Evolutionary conservation across 2,113 vertebrate genomes (phyloP).

Genomic region (Glaucidium brasilianum): DNA sequence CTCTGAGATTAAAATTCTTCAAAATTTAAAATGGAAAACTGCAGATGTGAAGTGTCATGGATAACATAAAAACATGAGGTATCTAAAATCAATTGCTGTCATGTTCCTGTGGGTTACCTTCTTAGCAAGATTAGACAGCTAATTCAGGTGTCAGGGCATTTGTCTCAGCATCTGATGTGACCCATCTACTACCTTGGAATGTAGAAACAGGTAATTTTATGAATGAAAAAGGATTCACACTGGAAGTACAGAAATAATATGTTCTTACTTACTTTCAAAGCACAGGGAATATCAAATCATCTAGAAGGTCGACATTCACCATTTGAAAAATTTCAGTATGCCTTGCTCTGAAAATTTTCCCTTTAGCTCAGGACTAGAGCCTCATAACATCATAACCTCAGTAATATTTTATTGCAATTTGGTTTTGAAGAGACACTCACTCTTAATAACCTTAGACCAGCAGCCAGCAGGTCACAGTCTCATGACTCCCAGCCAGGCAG

Average conservation of each 20-base stretch:
- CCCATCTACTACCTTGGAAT: neutral
- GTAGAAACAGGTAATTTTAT: neutral
- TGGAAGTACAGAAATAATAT: neutral
- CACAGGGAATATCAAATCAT: neutral
- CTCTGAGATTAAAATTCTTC: neutral
- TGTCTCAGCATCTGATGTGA: neutral
- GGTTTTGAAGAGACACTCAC: neutral
- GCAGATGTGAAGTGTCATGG: neutral
- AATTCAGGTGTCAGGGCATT: neutral
- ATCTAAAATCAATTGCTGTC: conserved; percentile 1
- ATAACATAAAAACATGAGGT: neutral
- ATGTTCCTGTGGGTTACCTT: neutral
- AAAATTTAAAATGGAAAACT: neutral
- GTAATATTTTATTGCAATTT: neutral
- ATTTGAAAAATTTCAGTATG: neutral
- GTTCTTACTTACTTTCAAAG: neutral
- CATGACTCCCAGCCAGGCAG: neutral
- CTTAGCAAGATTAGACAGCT: neutral
- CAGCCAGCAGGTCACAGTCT: neutral
- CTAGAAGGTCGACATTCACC: neutral
- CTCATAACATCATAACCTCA: neutral
- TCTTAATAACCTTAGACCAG: neutral
- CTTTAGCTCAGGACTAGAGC: neutral
- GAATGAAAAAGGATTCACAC: neutral
- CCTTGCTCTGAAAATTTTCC: neutral